A percentile compares a stretch with the other conserved stretches of the same genome.
These are phyloP conservation scores for Rhipidura dahli DNA, from an alignment of 2,113 vertebrate species.

Conservation along the genomic window DNA sequence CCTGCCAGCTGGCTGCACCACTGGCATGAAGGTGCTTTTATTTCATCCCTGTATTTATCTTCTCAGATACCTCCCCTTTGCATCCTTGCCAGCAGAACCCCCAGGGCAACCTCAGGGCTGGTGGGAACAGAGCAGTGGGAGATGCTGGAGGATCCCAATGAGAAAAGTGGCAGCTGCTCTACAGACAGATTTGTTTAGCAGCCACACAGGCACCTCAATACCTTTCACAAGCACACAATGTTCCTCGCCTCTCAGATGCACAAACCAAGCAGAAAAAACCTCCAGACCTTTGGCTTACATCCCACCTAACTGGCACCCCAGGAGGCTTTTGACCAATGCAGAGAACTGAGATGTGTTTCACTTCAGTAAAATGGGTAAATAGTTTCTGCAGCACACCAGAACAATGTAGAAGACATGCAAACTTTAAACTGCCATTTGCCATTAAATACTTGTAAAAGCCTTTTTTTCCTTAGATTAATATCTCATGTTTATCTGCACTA, in stretches of 20 bases:
- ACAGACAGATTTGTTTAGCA: background rate
- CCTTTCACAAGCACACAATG: background rate
- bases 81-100: background rate
- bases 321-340: background rate
- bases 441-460: constrained; percentile 49
- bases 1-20: background rate
- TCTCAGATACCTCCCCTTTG: rapidly evolving
- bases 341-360: background rate
- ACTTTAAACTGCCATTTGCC: background rate
- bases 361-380: constrained; percentile 5
- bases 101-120: background rate
- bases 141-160: background rate
- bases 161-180: background rate
- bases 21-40: background rate
- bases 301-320: background rate
- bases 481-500: constrained; percentile 39
- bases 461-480: constrained; percentile 51
- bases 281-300: background rate
- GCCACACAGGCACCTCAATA: background rate
- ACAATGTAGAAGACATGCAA: constrained; percentile 23
- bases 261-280: background rate
- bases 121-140: background rate
- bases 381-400: background rate
- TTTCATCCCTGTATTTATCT: background rate
- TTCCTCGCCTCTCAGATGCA: background rate